Evolutionary conservation across 1,140 invertebrate genomes (phyloP), one percentile per base, ranked within the genome.

Genomic region (Pseudomyrmex flavicornis): DNA sequence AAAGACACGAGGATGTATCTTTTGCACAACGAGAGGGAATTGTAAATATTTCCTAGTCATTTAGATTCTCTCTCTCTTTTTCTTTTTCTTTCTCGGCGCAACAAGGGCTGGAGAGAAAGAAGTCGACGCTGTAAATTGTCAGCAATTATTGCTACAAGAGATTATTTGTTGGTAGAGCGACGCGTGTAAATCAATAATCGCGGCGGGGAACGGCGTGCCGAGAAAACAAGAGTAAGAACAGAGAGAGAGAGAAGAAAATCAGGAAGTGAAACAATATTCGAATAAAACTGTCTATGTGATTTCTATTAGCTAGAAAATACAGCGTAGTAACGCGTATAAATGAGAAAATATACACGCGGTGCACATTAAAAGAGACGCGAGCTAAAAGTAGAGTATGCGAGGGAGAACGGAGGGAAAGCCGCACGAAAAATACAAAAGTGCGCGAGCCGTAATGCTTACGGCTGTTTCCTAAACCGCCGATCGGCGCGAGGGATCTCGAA

Each of bases 121-220:
- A 69, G 58, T 61, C 48, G 22, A 62, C 22, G 59, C 77, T 83
- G 88, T 88, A 88, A 70, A 88, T 85, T 85, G 86, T 85, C 84
- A 85, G 86, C 87, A 88, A 89, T 89, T 89, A 88, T 85, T 76
- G 86, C 73, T 89, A 89, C 86, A 88, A 85, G 84, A 61, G 79
- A 85, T 88, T 88, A 85, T 88, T 89, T 89, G 84, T 85, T 77
- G 86, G 56, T 76, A 65, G n/a, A 54, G 66, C 52, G 66, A 48
- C 35, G 63, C 46, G 52, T 79, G 85, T 88, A 88, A 89, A 89
- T 89, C 86, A 85, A 88, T 89, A 89, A 88, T 35, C 70, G 69
- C 69, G 63, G 20, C 35, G 35, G 35, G 35, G 35, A 35, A 35
- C 35, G 35, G 35, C 35, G 35, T 35, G 5, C 35, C 35, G 35